Evolutionary conservation across 2,113 vertebrate species (phyloP).

Genomic region (Circaetus cinerascens): DNA sequence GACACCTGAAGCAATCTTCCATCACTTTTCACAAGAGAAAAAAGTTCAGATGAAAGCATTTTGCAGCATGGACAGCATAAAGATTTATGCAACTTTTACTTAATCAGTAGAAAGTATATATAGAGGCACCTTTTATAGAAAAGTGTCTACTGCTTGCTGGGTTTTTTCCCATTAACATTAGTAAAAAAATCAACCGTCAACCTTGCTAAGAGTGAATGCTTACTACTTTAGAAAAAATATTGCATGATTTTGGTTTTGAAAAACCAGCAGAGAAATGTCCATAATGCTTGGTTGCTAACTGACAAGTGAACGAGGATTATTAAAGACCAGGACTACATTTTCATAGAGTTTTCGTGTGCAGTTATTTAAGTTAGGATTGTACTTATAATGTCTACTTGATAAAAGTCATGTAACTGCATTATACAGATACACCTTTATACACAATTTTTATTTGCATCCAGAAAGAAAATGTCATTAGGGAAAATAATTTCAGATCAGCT

Average conservation of each 20-base stretch:
- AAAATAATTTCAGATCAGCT: conserved; percentile 2
- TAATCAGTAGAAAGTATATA: neutral
- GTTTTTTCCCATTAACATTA: neutral
- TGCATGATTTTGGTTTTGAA: neutral
- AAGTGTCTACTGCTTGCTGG: neutral
- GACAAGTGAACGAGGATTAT: neutral
- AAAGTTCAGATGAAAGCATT: neutral
- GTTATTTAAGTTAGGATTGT: neutral
- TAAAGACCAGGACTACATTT: neutral
- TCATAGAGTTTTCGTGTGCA: neutral
- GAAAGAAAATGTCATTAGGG: neutral
- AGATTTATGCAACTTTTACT: neutral
- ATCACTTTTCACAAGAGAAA: neutral
- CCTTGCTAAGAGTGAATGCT: neutral
- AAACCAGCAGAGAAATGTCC: neutral
- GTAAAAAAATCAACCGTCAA: neutral
- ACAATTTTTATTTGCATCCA: conserved; percentile 1
- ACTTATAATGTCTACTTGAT: neutral
- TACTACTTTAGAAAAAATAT: neutral
- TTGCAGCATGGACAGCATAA: neutral
- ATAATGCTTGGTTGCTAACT: neutral
- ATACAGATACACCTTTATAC: neutral
- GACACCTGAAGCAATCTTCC: neutral
- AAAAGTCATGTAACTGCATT: neutral
- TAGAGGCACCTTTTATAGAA: neutral